Conservation (phyloP, 2,113 vertebrate genomes). For the Platichthys flesus region DNA sequence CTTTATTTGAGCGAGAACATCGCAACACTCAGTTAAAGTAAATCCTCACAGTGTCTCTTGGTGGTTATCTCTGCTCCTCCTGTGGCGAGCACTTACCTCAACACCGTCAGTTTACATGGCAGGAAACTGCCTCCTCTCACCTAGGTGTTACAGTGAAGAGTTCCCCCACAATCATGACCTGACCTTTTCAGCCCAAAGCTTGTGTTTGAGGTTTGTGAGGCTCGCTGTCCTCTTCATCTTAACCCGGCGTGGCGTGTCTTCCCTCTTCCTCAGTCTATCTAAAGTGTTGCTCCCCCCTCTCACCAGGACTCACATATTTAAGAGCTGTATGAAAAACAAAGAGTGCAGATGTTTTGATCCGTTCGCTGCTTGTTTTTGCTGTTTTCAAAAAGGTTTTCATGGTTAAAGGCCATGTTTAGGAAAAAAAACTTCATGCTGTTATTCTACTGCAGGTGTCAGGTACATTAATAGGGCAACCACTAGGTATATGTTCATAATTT, state of each 20-base stretch:
- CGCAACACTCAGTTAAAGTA: not conserved
- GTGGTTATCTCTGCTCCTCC: not conserved
- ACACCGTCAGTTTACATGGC: conserved; percentile 1
- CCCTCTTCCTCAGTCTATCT: not conserved
- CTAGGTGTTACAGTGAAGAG: conserved; percentile 15
- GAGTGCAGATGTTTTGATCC: conserved; percentile 16
- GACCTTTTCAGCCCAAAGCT: conserved; percentile 46
- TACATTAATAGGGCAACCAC: too few relatives aligned
- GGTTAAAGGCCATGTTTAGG: not conserved
- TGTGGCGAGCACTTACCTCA: conserved; percentile 20
- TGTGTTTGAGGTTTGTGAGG: not conserved
- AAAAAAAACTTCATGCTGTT: not conserved
- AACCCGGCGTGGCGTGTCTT: conserved; percentile 28
- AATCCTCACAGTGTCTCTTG: not conserved
- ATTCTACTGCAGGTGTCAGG: conserved; percentile 1
- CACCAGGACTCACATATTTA: not conserved
- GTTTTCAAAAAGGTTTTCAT: not conserved
- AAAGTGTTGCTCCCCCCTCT: not conserved
- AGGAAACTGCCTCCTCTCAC: conserved; percentile 9
- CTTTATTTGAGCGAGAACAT: not conserved
- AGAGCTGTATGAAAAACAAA: conserved; percentile 13
- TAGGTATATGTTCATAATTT: too few relatives aligned
- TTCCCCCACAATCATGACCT: not conserved
- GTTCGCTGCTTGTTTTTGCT: not conserved
- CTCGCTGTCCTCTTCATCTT: conserved; percentile 35